phyloP scores from a whole-genome alignment of 2,888 invertebrate species.

The Noctua janthe region DNA sequence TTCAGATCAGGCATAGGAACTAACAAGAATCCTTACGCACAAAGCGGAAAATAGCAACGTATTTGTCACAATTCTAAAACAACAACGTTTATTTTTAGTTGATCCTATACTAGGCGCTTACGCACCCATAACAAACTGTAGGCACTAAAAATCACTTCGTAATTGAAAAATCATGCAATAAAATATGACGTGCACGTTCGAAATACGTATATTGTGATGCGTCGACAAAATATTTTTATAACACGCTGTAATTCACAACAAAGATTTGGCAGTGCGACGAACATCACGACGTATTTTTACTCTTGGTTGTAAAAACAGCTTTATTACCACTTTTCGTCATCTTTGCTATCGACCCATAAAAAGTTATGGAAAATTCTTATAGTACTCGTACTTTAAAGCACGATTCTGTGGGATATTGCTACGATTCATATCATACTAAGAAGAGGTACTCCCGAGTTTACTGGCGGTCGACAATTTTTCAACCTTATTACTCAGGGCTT shows the following conservation, averaged over 20 bases:
- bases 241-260: conserved; percentile 27
- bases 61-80: conserved; percentile 39
- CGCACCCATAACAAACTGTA: conserved; percentile 28
- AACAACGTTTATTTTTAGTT: conserved; percentile 32
- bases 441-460: no score
- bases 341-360: conserved; percentile 28
- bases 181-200: conserved; percentile 11
- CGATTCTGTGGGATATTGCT: background rate
- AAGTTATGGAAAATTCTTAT: background rate
- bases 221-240: background rate
- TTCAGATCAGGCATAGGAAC: background rate
- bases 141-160: conserved; percentile 3
- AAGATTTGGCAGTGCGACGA: background rate
- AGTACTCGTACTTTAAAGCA: background rate
- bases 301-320: conserved; percentile 23
- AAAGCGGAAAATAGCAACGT: conserved; percentile 25
- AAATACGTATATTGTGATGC: conserved; percentile 6
- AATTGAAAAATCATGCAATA: conserved; percentile 14
- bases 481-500: no score
- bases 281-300: conserved; percentile 26
- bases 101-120: background rate
- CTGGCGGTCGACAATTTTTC: no score
- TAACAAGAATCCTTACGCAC: background rate
- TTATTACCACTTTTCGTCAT: conserved; percentile 5
- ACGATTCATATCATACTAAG: background rate